phyloP scores from a whole-genome alignment of 2,113 vertebrate genomes.

The Myrmophylax atrothorax region DNA sequence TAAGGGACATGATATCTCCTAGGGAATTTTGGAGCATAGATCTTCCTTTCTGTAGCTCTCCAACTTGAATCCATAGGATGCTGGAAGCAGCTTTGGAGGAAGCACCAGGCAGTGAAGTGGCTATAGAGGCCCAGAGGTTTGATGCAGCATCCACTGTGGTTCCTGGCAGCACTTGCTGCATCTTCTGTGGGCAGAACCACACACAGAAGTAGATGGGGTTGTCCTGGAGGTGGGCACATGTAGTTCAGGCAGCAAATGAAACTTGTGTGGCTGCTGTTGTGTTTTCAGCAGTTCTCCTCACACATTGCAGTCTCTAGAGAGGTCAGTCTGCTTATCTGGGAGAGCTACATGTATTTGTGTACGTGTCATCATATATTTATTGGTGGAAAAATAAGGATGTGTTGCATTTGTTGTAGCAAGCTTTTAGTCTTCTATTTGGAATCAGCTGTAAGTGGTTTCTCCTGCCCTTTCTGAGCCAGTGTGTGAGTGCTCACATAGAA shows the following conservation, averaged over 20 bases:
- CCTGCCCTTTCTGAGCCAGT: neutral
- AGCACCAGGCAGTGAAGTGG: fast-evolving
- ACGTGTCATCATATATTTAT: neutral
- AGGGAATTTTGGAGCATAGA: neutral
- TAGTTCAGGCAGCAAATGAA: neutral
- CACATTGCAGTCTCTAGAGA: neutral
- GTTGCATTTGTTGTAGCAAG: neutral
- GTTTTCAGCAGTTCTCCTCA: neutral
- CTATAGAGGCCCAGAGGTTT: fast-evolving
- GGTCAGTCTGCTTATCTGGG: neutral
- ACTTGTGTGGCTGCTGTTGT: neutral
- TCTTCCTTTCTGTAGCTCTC: neutral
- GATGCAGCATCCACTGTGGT: neutral
- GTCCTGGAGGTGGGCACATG: fast-evolving
- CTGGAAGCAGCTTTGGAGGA: neutral
- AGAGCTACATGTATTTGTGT: neutral
- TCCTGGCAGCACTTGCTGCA: neutral
- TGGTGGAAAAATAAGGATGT: neutral
- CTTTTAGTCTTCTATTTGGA: neutral
- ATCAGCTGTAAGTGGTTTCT: neutral
- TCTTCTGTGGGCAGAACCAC: neutral
- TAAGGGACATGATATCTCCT: neutral
- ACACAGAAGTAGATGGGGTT: neutral
- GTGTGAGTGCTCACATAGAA: neutral
- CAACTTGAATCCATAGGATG: neutral